phyloP scores from a whole-genome alignment of 2,888 invertebrate species.

The Desoria tigrina region DNA sequence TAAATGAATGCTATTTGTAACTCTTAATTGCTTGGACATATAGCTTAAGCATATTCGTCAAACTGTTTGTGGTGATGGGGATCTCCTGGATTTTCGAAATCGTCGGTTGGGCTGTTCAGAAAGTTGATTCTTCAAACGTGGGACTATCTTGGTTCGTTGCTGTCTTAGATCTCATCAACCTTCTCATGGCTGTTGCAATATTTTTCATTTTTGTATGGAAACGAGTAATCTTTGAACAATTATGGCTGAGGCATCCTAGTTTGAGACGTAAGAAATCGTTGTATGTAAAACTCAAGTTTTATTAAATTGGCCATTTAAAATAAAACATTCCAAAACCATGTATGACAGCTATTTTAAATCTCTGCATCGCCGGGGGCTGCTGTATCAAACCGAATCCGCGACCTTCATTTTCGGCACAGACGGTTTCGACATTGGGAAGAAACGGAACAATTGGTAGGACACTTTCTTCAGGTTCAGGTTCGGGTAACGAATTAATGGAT shows the following conservation, averaged over 20 bases:
- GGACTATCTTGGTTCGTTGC: neutral
- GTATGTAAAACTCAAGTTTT: neutral
- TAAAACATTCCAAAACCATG: no score
- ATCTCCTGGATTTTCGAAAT: constrained; percentile 22
- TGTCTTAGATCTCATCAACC: constrained; percentile 16
- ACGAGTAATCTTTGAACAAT: constrained; percentile 17
- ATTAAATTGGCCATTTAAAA: no score
- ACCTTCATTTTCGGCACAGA: neutral
- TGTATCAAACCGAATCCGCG: neutral
- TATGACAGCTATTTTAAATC: neutral
- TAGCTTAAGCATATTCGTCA: constrained; percentile 24
- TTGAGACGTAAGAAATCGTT: neutral
- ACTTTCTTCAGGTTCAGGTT: neutral
- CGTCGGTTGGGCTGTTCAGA: constrained; percentile 22
- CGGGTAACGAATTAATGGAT: no score
- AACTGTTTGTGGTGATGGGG: constrained; percentile 29
- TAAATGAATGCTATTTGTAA: no score
- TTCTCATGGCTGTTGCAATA: constrained; percentile 25
- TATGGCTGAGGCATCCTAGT: constrained; percentile 19
- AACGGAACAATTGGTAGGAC: neutral
- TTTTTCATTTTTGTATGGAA: constrained; percentile 32
- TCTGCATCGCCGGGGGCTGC: neutral
- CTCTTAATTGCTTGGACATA: no score
- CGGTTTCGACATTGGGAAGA: neutral
- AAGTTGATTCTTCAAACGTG: neutral